Conservation (phyloP, 1,140 invertebrate species). For the Pentalonia nigronervosa region DNA sequence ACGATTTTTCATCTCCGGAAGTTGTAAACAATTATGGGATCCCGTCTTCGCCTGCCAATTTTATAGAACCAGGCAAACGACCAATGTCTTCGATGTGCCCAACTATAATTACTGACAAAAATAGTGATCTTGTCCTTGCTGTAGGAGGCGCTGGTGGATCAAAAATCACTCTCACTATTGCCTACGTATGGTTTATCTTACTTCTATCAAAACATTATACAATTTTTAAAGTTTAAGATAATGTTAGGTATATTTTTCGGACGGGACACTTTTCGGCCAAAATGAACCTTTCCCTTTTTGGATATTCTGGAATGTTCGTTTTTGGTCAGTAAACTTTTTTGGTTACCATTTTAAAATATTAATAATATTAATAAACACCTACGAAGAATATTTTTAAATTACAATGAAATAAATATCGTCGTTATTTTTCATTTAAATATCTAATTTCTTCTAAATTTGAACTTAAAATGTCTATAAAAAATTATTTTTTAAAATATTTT, state of each 20-base stretch:
- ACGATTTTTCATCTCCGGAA: slow-evolving; percentile 88
- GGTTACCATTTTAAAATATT: no score
- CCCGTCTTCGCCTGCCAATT: slow-evolving; percentile 82
- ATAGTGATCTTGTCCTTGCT: slow-evolving; percentile 73
- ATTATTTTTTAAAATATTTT: no score
- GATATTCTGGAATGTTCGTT: no score
- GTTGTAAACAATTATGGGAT: slow-evolving; percentile 80
- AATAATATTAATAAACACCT: no score
- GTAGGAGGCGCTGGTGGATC: slow-evolving; percentile 89
- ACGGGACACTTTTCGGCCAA: no score
- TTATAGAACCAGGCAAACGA: slow-evolving; percentile 78
- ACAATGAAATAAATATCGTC: no score
- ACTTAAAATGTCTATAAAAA: no score
- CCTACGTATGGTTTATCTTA: slow-evolving; percentile 68
- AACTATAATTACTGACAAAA: slow-evolving; percentile 74
- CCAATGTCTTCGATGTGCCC: slow-evolving; percentile 93
- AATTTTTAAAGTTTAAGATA: neutral
- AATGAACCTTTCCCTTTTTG: no score
- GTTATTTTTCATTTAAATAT: no score
- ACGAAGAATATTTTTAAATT: no score
- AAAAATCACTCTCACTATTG: slow-evolving; percentile 84
- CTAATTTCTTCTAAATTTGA: no score
- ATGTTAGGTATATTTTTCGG: neutral
- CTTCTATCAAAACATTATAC: neutral
- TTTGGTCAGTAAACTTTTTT: no score